Percentiles rank a stretch among this genome's conserved stretches.
Evolutionary conservation across 53 echinoderm and acorn worm species (phyloP).

Genomic region (Temnopleurus reevesii): DNA sequence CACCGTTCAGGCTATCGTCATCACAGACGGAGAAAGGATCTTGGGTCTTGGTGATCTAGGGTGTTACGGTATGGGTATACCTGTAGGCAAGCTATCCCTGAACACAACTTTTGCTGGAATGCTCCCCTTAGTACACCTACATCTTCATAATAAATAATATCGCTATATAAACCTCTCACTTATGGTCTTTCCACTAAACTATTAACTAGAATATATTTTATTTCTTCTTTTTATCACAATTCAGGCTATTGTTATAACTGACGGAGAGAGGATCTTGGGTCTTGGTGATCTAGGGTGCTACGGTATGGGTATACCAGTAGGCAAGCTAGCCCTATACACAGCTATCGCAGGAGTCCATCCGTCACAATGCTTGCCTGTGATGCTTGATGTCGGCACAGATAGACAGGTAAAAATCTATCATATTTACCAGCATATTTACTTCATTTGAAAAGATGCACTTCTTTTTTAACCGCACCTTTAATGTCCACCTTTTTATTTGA

Average conservation of each 20-base stretch:
- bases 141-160: no score
- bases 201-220: not conserved
- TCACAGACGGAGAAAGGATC: slow-evolving; percentile 94
- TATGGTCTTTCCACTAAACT: no score
- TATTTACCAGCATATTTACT: no score
- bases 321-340: slow-evolving; percentile 95
- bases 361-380: slow-evolving; percentile 84
- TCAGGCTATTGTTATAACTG: slow-evolving; percentile 94
- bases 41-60: slow-evolving; percentile 95
- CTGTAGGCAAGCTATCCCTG: slow-evolving; percentile 93
- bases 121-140: slow-evolving; percentile 80
- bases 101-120: slow-evolving; percentile 97
- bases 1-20: slow-evolving; percentile 80
- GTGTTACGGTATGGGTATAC: slow-evolving; percentile 97
- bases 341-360: slow-evolving; percentile 97
- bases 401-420: slow-evolving; percentile 73
- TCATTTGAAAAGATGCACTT: no score
- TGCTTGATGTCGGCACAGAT: slow-evolving; percentile 93
- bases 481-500: no score
- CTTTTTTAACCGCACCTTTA: no score
- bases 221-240: not conserved
- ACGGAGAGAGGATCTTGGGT: slow-evolving; percentile 93
- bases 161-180: no score
- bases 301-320: slow-evolving; percentile 99
- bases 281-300: slow-evolving; percentile 94